Conservation (phyloP, 2,888 invertebrate species). For the Aphelenchoides bicaudatus region DNA sequence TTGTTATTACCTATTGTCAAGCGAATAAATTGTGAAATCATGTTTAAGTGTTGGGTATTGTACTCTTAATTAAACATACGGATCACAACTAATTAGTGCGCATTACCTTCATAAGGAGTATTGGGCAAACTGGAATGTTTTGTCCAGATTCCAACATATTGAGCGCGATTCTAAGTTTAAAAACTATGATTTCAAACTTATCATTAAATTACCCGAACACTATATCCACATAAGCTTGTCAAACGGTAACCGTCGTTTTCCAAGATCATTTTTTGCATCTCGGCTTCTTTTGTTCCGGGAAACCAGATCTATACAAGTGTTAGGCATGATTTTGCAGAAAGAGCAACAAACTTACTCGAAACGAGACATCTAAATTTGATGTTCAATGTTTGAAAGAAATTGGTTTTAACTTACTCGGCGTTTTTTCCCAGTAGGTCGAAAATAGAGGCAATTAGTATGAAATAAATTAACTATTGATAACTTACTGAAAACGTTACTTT, state of each 20-base stretch:
- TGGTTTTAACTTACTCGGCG: too few species aligned
- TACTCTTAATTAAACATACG: too few species aligned
- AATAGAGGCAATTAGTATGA: too few species aligned
- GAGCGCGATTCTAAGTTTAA: slow-evolving; percentile 33
- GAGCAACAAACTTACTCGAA: slow-evolving; percentile 43
- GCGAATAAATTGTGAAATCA: too few species aligned
- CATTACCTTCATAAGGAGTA: slow-evolving; percentile 50
- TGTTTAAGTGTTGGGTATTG: too few species aligned
- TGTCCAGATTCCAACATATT: slow-evolving; percentile 57
- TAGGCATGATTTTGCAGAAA: background rate
- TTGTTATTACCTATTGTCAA: too few species aligned
- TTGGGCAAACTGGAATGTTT: too few species aligned
- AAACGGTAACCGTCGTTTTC: slow-evolving; percentile 54
- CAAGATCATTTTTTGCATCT: slow-evolving; percentile 45
- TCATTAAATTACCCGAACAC: slow-evolving; percentile 26
- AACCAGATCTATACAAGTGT: slow-evolving; percentile 54
- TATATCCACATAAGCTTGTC: slow-evolving; percentile 55
- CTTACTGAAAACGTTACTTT: slow-evolving; percentile 49
- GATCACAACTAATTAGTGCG: too few species aligned
- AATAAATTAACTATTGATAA: too few species aligned
- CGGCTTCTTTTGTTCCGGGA: slow-evolving; percentile 54
- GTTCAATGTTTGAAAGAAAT: too few species aligned
- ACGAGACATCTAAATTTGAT: too few species aligned
- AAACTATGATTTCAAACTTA: slow-evolving; percentile 4
- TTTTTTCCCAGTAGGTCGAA: slow-evolving; percentile 57